phyloP scores from a whole-genome alignment of 2,888 invertebrate genomes.

The Callyntrura guangdongensis region DNA sequence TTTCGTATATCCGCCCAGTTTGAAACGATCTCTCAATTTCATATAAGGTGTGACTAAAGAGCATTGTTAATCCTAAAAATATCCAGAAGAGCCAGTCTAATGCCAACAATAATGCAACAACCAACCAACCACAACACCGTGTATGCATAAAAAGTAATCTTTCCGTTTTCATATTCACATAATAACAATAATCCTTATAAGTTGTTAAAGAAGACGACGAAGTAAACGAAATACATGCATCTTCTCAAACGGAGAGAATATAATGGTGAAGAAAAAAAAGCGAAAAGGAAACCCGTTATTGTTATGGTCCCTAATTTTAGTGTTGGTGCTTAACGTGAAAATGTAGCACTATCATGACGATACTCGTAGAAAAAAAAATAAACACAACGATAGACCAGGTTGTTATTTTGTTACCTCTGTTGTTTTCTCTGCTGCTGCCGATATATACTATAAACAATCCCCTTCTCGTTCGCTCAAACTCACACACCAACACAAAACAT shows the following conservation, averaged over 20 bases:
- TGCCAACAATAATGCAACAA: constrained; percentile 32
- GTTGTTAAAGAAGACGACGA: constrained; percentile 41
- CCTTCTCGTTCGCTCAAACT: neutral
- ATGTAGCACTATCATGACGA: constrained; percentile 64
- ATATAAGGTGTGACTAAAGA: constrained; percentile 77
- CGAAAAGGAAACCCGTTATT: constrained; percentile 80
- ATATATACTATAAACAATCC: constrained; percentile 6
- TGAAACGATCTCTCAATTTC: constrained; percentile 79
- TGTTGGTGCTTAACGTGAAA: constrained; percentile 73
- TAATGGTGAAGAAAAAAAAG: constrained; percentile 49
- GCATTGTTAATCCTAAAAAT: constrained; percentile 71
- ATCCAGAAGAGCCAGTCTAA: constrained; percentile 57
- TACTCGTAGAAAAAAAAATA: neutral
- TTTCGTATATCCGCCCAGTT: constrained; percentile 74
- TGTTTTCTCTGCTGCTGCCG: neutral
- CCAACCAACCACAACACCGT: constrained; percentile 21
- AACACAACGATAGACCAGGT: neutral
- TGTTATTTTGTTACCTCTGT: neutral
- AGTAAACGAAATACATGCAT: constrained; percentile 53
- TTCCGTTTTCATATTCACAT: constrained; percentile 57
- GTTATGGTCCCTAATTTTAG: constrained; percentile 79
- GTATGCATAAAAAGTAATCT: constrained; percentile 55
- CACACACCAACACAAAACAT: neutral
- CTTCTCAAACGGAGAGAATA: constrained; percentile 53
- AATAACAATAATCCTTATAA: constrained; percentile 36